Evolutionary conservation across 2,797 vertebrate species (phyloP).

Genomic region (Tragopan temminckii): DNA sequence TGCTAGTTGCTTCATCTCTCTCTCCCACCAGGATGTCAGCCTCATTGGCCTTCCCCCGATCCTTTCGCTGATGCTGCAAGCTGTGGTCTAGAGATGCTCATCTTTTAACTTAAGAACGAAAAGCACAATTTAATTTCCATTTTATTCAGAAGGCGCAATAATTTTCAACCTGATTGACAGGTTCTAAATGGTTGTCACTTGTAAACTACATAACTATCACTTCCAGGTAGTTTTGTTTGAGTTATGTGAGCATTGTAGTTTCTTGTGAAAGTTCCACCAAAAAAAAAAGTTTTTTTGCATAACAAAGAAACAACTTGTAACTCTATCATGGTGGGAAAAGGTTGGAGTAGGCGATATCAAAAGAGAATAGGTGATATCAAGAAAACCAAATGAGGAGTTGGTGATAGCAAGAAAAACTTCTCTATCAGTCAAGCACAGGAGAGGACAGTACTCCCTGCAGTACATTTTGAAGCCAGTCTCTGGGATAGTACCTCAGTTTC

Average conservation of each 20-base stretch:
- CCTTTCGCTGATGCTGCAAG: slow-evolving; percentile 12
- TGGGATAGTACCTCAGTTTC: background rate
- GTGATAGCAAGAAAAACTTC: background rate
- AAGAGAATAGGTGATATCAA: background rate
- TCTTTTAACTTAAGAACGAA: slow-evolving; percentile 54
- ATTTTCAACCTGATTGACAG: slow-evolving; percentile 71
- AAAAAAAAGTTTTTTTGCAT: background rate
- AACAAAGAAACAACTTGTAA: background rate
- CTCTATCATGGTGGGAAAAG: background rate
- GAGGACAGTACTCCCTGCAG: background rate
- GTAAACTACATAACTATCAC: slow-evolving; percentile 64
- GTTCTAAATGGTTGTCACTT: slow-evolving; percentile 71
- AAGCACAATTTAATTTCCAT: slow-evolving; percentile 70
- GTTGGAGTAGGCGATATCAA: no score
- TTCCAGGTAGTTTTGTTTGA: slow-evolving; percentile 64
- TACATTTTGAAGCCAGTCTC: background rate
- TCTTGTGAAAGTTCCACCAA: slow-evolving; percentile 31
- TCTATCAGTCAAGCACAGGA: background rate
- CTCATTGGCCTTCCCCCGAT: no score
- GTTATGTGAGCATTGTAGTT: slow-evolving; percentile 31
- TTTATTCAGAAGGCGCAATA: slow-evolving; percentile 61
- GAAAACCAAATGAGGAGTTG: background rate
- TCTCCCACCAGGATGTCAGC: no score
- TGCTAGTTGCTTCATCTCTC: no score
- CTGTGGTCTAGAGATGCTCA: slow-evolving; percentile 37